A percentile compares a stretch with the other conserved stretches of the same genome.
Conservation (phyloP, 2,113 vertebrate species). For the Fukomys damarensis region DNA sequence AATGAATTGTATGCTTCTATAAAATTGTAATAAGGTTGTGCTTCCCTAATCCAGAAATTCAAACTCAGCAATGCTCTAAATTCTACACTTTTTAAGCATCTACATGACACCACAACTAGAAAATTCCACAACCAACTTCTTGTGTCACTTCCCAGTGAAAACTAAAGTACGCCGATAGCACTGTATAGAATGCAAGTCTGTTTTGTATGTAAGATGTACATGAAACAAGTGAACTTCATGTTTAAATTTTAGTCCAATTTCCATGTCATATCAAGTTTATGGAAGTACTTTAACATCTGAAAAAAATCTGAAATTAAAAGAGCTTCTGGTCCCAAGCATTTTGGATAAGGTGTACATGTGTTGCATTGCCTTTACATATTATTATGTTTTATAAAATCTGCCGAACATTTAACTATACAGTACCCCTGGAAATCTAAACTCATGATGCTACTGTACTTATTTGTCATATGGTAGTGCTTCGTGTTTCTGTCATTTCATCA, state of each 20-base stretch:
- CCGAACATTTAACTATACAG: neutral
- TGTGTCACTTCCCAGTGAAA: neutral
- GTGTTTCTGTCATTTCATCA: neutral
- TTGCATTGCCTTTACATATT: neutral
- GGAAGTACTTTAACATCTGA: neutral
- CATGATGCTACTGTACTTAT: neutral
- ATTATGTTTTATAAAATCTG: neutral
- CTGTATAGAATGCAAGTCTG: neutral
- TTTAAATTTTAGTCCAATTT: neutral
- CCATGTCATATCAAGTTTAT: neutral
- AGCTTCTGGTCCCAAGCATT: neutral
- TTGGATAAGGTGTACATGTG: neutral
- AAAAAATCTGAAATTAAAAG: neutral
- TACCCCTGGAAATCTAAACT: neutral
- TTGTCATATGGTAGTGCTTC: neutral
- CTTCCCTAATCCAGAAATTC: neutral
- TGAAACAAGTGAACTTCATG: neutral
- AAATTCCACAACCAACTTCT: neutral
- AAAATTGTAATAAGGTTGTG: neutral
- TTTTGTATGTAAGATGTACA: neutral
- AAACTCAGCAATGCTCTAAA: neutral
- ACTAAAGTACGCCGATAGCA: neutral
- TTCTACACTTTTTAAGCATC: neutral
- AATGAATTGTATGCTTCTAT: neutral
- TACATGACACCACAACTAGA: neutral